These are phyloP conservation scores for Epizoanthus rinbou DNA, from an alignment of 92 coral and sea anemone genomes.

Conservation along the genomic window DNA sequence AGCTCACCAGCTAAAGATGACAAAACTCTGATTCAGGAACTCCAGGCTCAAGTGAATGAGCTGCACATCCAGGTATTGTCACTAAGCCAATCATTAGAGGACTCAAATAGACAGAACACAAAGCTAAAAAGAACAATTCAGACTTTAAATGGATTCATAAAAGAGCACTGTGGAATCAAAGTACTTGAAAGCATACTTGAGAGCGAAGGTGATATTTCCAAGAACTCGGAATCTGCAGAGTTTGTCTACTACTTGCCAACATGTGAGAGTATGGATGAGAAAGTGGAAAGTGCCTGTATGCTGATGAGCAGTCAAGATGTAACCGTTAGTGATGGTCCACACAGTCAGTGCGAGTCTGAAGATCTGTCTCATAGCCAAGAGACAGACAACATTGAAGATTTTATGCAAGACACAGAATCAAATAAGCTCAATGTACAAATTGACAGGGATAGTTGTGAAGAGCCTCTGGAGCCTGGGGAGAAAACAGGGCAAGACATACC, in stretches of 20 bases:
- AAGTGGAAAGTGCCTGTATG: background rate
- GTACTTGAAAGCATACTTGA: constrained; percentile 53
- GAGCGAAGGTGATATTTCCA: background rate
- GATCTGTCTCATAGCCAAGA: constrained; percentile 1
- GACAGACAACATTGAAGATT: constrained; percentile 28
- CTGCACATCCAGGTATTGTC: constrained; percentile 92
- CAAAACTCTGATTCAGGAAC: constrained; percentile 43
- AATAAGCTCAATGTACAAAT: background rate
- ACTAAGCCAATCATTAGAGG: constrained; percentile 88
- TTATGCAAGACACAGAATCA: constrained; percentile 21
- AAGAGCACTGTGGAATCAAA: constrained; percentile 61
- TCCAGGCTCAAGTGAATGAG: constrained; percentile 70
- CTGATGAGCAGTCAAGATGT: background rate
- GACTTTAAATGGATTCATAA: constrained; percentile 61
- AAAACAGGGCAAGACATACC: constrained; percentile 32
- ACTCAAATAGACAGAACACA: constrained; percentile 88
- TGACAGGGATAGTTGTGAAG: background rate
- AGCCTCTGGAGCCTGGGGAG: background rate
- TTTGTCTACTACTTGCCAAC: background rate
- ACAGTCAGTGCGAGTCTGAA: constrained; percentile 24
- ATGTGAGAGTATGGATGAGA: background rate
- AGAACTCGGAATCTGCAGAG: constrained; percentile 8
- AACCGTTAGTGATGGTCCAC: background rate
- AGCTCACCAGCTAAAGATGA: constrained; percentile 61
- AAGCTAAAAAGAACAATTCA: constrained; percentile 71